Percentiles rank a stretch among this genome's conserved stretches.
Conservation (phyloP, 2,888 invertebrate genomes). For the Alcis repandata region DNA sequence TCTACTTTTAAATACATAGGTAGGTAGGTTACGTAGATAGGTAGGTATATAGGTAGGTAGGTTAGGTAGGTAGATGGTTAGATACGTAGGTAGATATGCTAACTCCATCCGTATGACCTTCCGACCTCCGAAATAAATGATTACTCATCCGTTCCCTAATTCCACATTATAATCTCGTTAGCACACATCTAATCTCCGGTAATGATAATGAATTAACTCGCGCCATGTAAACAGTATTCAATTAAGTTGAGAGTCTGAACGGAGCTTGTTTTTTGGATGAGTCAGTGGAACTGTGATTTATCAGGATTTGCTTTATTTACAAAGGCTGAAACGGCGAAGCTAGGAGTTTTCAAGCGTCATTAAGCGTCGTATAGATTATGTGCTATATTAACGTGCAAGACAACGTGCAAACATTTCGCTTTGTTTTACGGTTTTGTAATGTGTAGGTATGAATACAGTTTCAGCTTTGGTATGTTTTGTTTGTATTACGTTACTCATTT, state of each 20-base stretch:
- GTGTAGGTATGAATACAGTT: no score
- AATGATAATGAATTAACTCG: slow-evolving; percentile 68
- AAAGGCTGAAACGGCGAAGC: slow-evolving; percentile 4
- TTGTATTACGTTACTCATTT: no score
- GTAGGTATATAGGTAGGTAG: no score
- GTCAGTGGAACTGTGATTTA: slow-evolving; percentile 21
- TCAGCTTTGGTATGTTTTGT: no score
- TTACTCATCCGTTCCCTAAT: slow-evolving; percentile 37
- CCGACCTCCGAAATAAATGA: slow-evolving; percentile 34
- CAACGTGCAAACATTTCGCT: neutral
- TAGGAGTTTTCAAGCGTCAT: slow-evolving; percentile 5
- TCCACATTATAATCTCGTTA: slow-evolving; percentile 50
- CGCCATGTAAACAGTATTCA: slow-evolving; percentile 61
- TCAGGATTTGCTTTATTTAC: slow-evolving; percentile 15
- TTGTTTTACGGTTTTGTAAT: neutral
- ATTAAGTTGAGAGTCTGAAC: slow-evolving; percentile 60
- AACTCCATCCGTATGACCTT: slow-evolving; percentile 15
- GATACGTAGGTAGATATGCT: neutral
- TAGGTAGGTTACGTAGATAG: no score
- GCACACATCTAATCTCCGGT: slow-evolving; percentile 49
- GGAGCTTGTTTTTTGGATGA: slow-evolving; percentile 37
- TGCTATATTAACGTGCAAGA: neutral
- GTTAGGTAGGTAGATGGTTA: no score
- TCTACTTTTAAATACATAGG: neutral
- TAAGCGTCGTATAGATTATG: neutral